Evolutionary conservation across 2,888 invertebrate genomes (phyloP).

Genomic region (Lasiommata megera): DNA sequence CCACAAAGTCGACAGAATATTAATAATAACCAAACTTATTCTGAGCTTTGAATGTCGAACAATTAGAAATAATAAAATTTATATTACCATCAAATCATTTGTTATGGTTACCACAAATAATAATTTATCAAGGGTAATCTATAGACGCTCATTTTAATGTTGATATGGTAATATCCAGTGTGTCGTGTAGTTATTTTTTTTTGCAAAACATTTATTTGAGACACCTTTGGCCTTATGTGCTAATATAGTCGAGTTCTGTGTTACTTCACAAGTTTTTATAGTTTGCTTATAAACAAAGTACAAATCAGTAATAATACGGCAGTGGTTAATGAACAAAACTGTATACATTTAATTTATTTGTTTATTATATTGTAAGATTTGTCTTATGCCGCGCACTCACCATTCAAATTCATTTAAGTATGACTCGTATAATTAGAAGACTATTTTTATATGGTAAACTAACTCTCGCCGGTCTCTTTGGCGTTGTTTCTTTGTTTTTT

Average conservation of each 20-base stretch:
- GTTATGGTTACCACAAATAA: too few species aligned
- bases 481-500: background rate
- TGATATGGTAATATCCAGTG: background rate
- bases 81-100: too few species aligned
- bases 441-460: too few species aligned
- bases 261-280: slow-evolving; percentile 38
- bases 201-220: background rate
- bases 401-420: slow-evolving; percentile 44
- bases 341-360: slow-evolving; percentile 24
- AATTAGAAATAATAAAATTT: too few species aligned
- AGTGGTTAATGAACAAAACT: slow-evolving; percentile 46
- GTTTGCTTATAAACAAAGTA: slow-evolving; percentile 65
- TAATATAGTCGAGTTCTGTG: slow-evolving; percentile 33
- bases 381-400: slow-evolving; percentile 56
- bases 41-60: too few species aligned
- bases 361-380: slow-evolving; percentile 49
- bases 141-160: background rate
- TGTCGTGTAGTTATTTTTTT: background rate
- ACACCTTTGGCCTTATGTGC: slow-evolving; percentile 11
- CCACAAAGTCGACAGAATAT: too few species aligned
- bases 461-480: too few species aligned
- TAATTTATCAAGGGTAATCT: too few species aligned
- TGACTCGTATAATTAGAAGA: slow-evolving; percentile 20
- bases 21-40: too few species aligned
- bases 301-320: slow-evolving; percentile 56